These are phyloP conservation scores for Idaea straminata DNA, from an alignment of 2,888 invertebrate genomes.

Conservation along the genomic window DNA sequence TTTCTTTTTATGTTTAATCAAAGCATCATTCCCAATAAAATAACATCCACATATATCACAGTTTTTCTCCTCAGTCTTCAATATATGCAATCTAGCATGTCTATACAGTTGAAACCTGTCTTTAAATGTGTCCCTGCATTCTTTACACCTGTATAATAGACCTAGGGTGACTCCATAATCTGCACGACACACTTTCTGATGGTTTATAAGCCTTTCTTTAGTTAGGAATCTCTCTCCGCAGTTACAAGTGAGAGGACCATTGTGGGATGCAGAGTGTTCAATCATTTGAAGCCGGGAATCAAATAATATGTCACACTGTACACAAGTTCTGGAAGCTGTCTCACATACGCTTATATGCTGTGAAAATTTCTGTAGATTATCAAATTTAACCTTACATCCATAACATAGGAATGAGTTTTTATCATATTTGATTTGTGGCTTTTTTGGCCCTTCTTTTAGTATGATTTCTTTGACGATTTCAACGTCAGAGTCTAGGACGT, in stretches of 20 bases:
- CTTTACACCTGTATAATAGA: constrained; percentile 61
- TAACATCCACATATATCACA: constrained; percentile 66
- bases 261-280: constrained; percentile 55
- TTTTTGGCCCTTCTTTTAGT: constrained; percentile 48
- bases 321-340: constrained; percentile 56
- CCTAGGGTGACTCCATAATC: constrained; percentile 53
- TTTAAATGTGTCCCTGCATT: constrained; percentile 60
- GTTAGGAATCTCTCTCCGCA: constrained; percentile 56
- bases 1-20: constrained; percentile 54
- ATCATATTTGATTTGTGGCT: constrained; percentile 32
- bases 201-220: constrained; percentile 51
- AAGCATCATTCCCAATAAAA: constrained; percentile 50
- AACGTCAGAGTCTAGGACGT: constrained; percentile 64
- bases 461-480: constrained; percentile 62
- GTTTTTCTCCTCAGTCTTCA: constrained; percentile 49
- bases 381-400: constrained; percentile 60
- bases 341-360: constrained; percentile 68
- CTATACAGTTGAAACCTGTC: constrained; percentile 59
- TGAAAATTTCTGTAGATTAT: constrained; percentile 54
- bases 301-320: constrained; percentile 58
- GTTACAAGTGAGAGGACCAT: constrained; percentile 43
- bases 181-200: constrained; percentile 54
- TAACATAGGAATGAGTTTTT: constrained; percentile 52
- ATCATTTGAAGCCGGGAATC: constrained; percentile 66
- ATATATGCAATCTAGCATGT: constrained; percentile 63